phyloP scores from a whole-genome alignment of 2,113 vertebrate species.

The Oxygymnocypris stewartii region DNA sequence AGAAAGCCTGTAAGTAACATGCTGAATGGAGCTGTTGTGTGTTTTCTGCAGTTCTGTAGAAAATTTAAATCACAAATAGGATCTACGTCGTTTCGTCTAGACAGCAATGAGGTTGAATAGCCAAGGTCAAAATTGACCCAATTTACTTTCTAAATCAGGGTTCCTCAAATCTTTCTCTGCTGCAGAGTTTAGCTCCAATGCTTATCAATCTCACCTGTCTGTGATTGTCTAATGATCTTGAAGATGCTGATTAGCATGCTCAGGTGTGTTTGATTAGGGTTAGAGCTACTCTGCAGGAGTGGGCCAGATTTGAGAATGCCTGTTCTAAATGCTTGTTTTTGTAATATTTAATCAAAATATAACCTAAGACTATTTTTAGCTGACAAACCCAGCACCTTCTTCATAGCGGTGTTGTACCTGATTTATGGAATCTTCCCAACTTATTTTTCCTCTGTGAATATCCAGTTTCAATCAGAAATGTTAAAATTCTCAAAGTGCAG shows the following conservation, averaged over 20 bases:
- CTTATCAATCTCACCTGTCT: too few relatives aligned
- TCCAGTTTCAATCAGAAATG: neutral
- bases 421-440: neutral
- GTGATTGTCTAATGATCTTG: too few relatives aligned
- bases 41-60: neutral
- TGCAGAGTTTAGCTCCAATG: too few relatives aligned
- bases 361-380: neutral
- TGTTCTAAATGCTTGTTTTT: neutral
- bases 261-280: too few relatives aligned
- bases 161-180: too few relatives aligned
- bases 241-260: too few relatives aligned
- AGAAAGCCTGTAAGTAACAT: constrained; percentile 1
- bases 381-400: neutral
- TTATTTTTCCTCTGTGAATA: neutral
- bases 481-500: neutral
- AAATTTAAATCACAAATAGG: neutral
- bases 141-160: neutral
- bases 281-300: too few relatives aligned
- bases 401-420: neutral
- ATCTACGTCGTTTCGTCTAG: neutral
- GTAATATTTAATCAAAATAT: neutral
- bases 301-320: too few relatives aligned
- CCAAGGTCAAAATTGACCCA: neutral
- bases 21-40: neutral
- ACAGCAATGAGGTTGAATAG: neutral